These are phyloP conservation scores for Pandemis heparana DNA, from an alignment of 2,888 invertebrate genomes.

Conservation along the genomic window DNA sequence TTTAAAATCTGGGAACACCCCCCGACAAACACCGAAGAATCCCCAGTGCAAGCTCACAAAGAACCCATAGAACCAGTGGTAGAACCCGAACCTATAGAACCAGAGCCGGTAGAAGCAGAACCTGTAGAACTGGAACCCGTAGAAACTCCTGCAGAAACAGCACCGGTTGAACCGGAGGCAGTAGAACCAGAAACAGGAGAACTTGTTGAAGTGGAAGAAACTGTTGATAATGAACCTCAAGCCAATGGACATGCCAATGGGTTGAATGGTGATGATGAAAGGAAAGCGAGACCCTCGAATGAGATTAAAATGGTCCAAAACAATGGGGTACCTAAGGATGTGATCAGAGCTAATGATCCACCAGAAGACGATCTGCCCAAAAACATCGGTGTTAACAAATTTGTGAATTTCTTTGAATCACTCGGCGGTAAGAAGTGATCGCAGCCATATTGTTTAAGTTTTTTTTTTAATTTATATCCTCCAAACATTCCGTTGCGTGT, in stretches of 20 bases:
- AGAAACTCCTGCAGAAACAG: slow-evolving; percentile 47
- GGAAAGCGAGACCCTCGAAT: slow-evolving; percentile 68
- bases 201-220: slow-evolving; percentile 40
- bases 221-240: slow-evolving; percentile 39
- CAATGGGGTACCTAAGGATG: slow-evolving; percentile 73
- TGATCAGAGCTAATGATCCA: slow-evolving; percentile 78
- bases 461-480: slow-evolving; percentile 24
- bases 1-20: slow-evolving; percentile 75
- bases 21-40: slow-evolving; percentile 51
- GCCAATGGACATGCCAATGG: slow-evolving; percentile 23
- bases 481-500: slow-evolving; percentile 14
- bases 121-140: slow-evolving; percentile 45
- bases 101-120: slow-evolving; percentile 44
- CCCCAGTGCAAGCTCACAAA: slow-evolving; percentile 43
- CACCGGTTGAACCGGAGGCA: slow-evolving; percentile 44
- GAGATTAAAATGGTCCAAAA: slow-evolving; percentile 77
- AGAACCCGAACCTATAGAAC: slow-evolving; percentile 43
- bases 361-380: slow-evolving; percentile 81
- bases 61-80: slow-evolving; percentile 18
- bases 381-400: slow-evolving; percentile 81
- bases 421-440: slow-evolving; percentile 78
- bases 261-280: slow-evolving; percentile 46
- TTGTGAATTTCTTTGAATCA: slow-evolving; percentile 81
- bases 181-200: slow-evolving; percentile 41
- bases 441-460: slow-evolving; percentile 37